These are phyloP conservation scores for Lasioglossum malachurum DNA, from an alignment of 2,888 invertebrate genomes.

Conservation along the genomic window DNA sequence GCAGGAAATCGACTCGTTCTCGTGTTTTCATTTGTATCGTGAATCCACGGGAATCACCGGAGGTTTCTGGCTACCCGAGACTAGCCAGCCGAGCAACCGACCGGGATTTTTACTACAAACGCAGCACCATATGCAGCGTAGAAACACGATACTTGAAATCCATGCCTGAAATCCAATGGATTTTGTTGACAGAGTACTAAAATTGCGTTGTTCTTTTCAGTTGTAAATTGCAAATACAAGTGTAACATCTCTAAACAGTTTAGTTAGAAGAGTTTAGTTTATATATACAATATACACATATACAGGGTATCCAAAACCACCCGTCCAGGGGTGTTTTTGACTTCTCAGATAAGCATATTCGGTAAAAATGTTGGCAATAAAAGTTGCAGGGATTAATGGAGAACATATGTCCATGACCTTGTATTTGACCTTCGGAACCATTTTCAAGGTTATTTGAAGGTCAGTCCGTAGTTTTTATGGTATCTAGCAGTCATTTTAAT, in stretches of 20 bases:
- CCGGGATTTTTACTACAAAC: not conserved
- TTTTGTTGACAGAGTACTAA: not conserved
- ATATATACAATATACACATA: no score
- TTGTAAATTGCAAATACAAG: not conserved
- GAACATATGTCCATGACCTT: no score
- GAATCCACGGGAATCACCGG: not conserved
- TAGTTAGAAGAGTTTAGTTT: no score
- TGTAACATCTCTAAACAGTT: not conserved
- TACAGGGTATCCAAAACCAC: no score
- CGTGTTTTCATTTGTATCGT: conserved; percentile 9
- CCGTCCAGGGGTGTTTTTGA: no score
- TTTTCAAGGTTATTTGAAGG: no score
- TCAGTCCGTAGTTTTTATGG: no score
- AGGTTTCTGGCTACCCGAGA: not conserved
- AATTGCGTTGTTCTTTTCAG: not conserved
- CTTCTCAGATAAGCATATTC: no score
- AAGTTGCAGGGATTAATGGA: no score
- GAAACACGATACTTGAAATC: not conserved
- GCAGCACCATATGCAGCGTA: not conserved
- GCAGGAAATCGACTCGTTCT: not conserved
- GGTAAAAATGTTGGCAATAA: no score
- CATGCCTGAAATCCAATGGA: not conserved
- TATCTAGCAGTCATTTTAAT: no score
- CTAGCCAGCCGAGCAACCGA: not conserved
- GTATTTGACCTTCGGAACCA: no score